Percentiles rank a stretch among this genome's conserved stretches.
Conservation (phyloP, 2,888 invertebrate genomes). For the Micropterix aruncella region DNA sequence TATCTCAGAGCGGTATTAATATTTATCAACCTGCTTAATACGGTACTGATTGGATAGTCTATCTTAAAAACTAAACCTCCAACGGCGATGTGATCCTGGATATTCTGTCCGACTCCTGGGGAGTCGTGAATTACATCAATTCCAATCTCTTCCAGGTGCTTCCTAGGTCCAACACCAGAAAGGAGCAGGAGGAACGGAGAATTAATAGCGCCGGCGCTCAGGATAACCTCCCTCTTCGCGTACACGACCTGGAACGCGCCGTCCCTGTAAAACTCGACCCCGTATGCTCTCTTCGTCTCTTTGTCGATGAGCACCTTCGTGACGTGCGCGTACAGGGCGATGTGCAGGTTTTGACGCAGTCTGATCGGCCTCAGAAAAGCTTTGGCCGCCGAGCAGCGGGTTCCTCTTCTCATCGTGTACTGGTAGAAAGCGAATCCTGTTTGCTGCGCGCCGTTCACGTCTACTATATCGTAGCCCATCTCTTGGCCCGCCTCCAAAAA, state of each 20-base stretch:
- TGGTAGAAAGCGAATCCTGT: conserved; percentile 80
- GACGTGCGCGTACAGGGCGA: conserved; percentile 66
- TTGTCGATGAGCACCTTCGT: conserved; percentile 65
- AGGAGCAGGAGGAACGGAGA: conserved; percentile 87
- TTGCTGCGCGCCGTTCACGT: conserved; percentile 75
- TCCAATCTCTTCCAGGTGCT: conserved; percentile 58
- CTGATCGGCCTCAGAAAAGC: conserved; percentile 72
- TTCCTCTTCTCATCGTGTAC: conserved; percentile 75
- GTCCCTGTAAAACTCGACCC: conserved; percentile 64
- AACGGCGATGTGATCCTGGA: conserved; percentile 83
- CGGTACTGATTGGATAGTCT: conserved; percentile 66
- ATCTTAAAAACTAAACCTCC: conserved; percentile 72
- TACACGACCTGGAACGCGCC: conserved; percentile 45
- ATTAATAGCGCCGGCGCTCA: conserved; percentile 82
- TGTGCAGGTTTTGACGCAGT: conserved; percentile 64
- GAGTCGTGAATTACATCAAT: conserved; percentile 60
- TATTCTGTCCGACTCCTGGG: conserved; percentile 74
- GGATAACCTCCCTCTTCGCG: conserved; percentile 68
- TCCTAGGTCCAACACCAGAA: conserved; percentile 68
- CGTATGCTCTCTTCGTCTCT: conserved; percentile 54
- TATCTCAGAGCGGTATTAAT: conserved; percentile 72
- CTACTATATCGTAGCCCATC: conserved; percentile 78
- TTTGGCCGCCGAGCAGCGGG: conserved; percentile 73
- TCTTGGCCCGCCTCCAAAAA: conserved; percentile 84
- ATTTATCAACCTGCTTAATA: conserved; percentile 70